phyloP scores from a whole-genome alignment of 2,113 vertebrate genomes.

The Hyperopisus bebe region DNA sequence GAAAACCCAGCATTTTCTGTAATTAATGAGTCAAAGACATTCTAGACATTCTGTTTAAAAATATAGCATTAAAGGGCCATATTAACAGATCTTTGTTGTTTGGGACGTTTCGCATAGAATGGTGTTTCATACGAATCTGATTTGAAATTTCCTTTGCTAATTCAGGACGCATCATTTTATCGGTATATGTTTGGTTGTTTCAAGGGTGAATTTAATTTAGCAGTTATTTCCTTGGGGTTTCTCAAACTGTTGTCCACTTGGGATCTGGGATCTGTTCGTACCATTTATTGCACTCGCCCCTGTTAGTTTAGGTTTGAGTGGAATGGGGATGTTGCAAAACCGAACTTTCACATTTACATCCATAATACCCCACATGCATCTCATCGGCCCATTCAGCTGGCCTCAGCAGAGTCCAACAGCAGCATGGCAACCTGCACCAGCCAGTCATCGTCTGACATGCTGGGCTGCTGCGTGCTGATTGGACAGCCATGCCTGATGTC shows the following conservation, averaged over 20 bases:
- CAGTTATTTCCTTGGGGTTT: not conserved
- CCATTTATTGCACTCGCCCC: not conserved
- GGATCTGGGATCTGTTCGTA: not conserved
- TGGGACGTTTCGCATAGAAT: not conserved
- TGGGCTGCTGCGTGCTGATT: not conserved
- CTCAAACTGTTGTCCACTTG: not conserved
- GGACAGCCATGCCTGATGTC: not conserved
- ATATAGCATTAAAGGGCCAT: not conserved
- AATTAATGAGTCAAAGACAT: no score
- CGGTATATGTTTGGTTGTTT: not conserved
- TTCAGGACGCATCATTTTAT: not conserved
- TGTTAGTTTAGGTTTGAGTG: not conserved
- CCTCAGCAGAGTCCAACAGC: not conserved
- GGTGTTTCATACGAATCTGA: not conserved
- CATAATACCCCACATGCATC: not conserved
- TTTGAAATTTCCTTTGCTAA: not conserved
- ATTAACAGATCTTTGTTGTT: not conserved
- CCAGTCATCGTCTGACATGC: slow-evolving; percentile 5
- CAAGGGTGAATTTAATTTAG: not conserved
- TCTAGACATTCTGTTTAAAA: not conserved
- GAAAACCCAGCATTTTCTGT: not conserved
- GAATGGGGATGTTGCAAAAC: not conserved
- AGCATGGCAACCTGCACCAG: not conserved
- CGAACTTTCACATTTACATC: not conserved
- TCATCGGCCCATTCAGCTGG: not conserved